These are phyloP conservation scores for Varanus salvator DNA, from an alignment of 2,113 vertebrate species.

Conservation along the genomic window DNA sequence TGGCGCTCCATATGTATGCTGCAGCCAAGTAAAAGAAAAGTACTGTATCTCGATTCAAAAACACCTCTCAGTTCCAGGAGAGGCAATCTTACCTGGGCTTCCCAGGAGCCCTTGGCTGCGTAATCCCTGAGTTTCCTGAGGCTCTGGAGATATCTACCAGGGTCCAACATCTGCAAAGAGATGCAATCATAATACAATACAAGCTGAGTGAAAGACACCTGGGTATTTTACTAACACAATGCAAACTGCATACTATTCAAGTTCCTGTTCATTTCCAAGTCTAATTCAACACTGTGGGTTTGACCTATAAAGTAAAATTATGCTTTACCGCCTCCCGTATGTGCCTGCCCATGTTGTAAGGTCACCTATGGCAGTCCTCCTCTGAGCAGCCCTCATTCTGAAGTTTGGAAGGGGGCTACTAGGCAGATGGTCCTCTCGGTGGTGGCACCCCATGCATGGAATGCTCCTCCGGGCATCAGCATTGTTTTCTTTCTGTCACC, in stretches of 20 bases:
- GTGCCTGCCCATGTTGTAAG: too few relatives aligned
- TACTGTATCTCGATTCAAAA: not conserved
- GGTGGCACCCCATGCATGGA: too few relatives aligned
- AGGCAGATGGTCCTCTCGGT: too few relatives aligned
- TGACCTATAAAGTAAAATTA: too few relatives aligned
- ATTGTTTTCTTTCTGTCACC: too few relatives aligned
- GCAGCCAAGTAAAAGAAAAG: not conserved
- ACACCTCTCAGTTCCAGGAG: not conserved
- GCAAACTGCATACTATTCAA: not conserved
- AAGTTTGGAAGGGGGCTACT: too few relatives aligned
- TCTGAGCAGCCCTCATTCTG: too few relatives aligned
- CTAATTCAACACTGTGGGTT: too few relatives aligned
- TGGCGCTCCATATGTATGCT: not conserved
- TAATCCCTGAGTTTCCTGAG: conserved; percentile 93
- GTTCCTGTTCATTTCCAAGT: not conserved
- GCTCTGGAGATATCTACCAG: conserved; percentile 92
- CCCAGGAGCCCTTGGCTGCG: conserved; percentile 94
- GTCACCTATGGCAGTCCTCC: too few relatives aligned
- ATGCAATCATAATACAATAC: not conserved
- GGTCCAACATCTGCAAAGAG: conserved; percentile 84
- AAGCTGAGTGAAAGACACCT: not conserved
- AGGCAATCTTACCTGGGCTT: conserved; percentile 87
- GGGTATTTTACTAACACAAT: not conserved
- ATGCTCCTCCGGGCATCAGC: too few relatives aligned
- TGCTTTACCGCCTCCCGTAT: too few relatives aligned